Evolutionary conservation across 1,140 invertebrate species (phyloP).

Genomic region (Nixonia krombeini): DNA sequence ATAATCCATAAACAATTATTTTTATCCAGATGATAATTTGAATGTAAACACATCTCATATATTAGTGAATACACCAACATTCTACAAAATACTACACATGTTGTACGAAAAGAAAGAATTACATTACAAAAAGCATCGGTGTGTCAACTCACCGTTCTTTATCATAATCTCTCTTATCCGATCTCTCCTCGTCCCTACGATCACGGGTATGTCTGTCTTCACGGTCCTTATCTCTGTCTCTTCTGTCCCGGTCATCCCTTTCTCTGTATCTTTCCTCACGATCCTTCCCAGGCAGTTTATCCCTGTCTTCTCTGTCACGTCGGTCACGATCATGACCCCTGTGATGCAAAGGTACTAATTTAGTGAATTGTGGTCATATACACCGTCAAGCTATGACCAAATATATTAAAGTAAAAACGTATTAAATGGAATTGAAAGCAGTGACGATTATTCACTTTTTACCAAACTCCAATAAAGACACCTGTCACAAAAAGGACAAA

Average conservation of each 20-base stretch:
- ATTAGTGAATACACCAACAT: no score
- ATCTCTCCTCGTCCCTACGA: constrained; percentile 57
- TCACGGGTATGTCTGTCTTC: constrained; percentile 61
- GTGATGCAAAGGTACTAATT: not conserved
- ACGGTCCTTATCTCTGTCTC: constrained; percentile 62
- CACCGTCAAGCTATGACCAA: not conserved
- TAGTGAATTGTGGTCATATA: not conserved
- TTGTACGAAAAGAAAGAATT: constrained; percentile 6
- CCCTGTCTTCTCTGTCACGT: constrained; percentile 64
- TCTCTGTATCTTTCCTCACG: constrained; percentile 58
- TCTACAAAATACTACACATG: no score
- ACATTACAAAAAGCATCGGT: not conserved
- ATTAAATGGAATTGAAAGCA: no score
- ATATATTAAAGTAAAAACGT: not conserved
- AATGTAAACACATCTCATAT: no score
- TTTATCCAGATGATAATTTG: no score
- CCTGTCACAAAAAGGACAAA: constrained; percentile 4
- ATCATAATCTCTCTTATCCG: constrained; percentile 63
- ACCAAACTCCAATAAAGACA: no score
- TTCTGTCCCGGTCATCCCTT: constrained; percentile 64
- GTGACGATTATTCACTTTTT: no score
- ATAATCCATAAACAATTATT: no score
- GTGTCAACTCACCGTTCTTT: constrained; percentile 58
- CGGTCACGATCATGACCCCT: constrained; percentile 57
- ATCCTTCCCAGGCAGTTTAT: constrained; percentile 51